Evolutionary conservation across 2,113 vertebrate species (phyloP), one percentile per base, ranked within the genome.

Genomic region (Anolis sagrei): DNA sequence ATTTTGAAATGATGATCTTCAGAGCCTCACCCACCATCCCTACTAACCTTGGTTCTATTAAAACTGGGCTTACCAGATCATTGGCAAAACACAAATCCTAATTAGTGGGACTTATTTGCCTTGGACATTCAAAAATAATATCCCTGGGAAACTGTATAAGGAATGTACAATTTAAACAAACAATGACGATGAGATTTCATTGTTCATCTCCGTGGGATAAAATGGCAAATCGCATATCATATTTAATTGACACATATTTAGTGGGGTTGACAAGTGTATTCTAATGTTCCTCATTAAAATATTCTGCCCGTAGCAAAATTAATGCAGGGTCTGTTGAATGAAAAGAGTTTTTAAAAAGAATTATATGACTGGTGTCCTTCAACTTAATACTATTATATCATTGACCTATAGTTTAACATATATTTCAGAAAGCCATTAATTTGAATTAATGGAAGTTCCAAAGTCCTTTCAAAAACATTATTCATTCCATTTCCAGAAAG

Each of bases 401-500:
- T 54, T 91, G 91, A 92, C 61, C 91, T 92, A 88, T 70, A 87
- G 76, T 82, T 90, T 87, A 92, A 93, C 58, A 16, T 82, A 86
- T 73, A 27, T 54, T 82, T 85, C 88, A 88, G 64, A 81, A 91
- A 77, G 82, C 81, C 39, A 90, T 93, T 90, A 92, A 87, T 76
- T 91, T 87, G 87, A 87, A 86, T 92, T 91, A 91, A 90, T 91
- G 87, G 49, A 77, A 79, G 13, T 81, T 88, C 49, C 92, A 90
- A 92, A 74, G 81, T 92, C 82, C 83, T 23, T 79, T 87, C 73
- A 92, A 79, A 87, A 69, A 69, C 36, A 0, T 68, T 86, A 72
- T 91, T 77, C 82, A 82, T 64, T n/a, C 88, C 77, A 78, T 87
- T 85, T 44, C 39, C 79, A 85, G 88, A 84, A 54, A 90, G 85